Conservation (phyloP, 2,888 invertebrate genomes). For the Drosophila tanythrix region DNA sequence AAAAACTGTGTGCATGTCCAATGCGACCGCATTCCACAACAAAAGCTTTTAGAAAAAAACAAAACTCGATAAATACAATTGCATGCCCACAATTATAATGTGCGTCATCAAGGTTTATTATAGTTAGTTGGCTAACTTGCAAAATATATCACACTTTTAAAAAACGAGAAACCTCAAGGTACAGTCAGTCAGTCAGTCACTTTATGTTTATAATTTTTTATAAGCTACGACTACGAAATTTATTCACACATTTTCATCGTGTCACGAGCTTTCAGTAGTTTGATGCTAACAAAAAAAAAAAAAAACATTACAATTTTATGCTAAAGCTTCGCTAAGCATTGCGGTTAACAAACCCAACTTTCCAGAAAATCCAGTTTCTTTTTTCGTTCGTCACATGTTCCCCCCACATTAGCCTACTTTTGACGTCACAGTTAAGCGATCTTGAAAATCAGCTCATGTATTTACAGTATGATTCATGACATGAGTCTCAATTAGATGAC, state of each 20-base stretch:
- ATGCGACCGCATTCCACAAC: constrained; percentile 24
- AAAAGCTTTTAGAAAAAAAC: neutral
- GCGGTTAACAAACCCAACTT: constrained; percentile 35
- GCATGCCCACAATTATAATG: constrained; percentile 39
- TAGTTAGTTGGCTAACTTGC: constrained; percentile 16
- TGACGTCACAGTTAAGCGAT: constrained; percentile 60
- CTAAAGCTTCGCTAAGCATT: constrained; percentile 23
- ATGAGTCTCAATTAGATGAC: constrained; percentile 24
- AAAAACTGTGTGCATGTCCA: constrained; percentile 10
- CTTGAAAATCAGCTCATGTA: constrained; percentile 17
- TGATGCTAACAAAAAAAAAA: neutral
- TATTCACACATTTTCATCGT: constrained; percentile 57
- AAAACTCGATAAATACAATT: constrained; percentile 28
- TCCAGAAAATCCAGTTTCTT: constrained; percentile 35
- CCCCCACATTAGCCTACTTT: constrained; percentile 19
- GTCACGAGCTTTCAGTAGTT: constrained; percentile 51
- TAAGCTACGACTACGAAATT: constrained; percentile 25
- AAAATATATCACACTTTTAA: constrained; percentile 5
- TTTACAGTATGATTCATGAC: constrained; percentile 54
- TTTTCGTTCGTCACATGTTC: neutral
- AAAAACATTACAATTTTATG: constrained; percentile 8
- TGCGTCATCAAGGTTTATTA: constrained; percentile 65
- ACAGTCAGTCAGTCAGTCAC: constrained; percentile 46
- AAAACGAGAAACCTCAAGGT: constrained; percentile 36
- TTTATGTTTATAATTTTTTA: neutral